These are phyloP conservation scores for Cheilosia urbana DNA, from an alignment of 2,888 invertebrate species.

Conservation along the genomic window DNA sequence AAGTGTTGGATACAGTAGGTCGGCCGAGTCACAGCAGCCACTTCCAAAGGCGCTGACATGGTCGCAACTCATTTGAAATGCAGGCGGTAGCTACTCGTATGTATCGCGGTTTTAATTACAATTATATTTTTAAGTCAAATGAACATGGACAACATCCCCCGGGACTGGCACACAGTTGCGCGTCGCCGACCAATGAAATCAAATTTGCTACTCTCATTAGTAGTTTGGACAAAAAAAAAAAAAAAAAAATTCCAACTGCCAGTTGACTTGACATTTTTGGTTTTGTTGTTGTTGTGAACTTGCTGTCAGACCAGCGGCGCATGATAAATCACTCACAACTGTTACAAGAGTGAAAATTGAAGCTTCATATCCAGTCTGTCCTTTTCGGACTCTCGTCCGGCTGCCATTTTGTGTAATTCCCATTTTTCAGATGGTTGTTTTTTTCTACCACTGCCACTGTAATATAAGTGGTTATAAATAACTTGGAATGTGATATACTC, in stretches of 20 bases:
- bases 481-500: slow-evolving; percentile 77
- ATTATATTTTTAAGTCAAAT: slow-evolving; percentile 41
- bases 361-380: slow-evolving; percentile 70
- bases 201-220: slow-evolving; percentile 72
- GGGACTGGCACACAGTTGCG: slow-evolving; percentile 61
- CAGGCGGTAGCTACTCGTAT: slow-evolving; percentile 15
- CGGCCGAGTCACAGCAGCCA: slow-evolving; percentile 22
- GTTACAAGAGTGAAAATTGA: slow-evolving; percentile 73
- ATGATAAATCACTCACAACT: slow-evolving; percentile 74
- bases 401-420: slow-evolving; percentile 72
- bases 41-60: slow-evolving; percentile 61
- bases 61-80: slow-evolving; percentile 68
- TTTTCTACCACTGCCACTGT: slow-evolving; percentile 30
- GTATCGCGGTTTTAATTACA: slow-evolving; percentile 47
- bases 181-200: slow-evolving; percentile 69
- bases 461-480: slow-evolving; percentile 76
- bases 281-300: slow-evolving; percentile 34
- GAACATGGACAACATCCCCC: slow-evolving; percentile 62
- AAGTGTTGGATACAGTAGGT: slow-evolving; percentile 28
- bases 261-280: slow-evolving; percentile 55
- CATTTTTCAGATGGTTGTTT: slow-evolving; percentile 29
- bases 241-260: slow-evolving; percentile 65
- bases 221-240: slow-evolving; percentile 47
- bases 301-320: slow-evolving; percentile 71
- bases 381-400: slow-evolving; percentile 63